Evolutionary conservation across 2,888 invertebrate genomes (phyloP), one percentile per base, ranked within the genome.

Genomic region (Chymomyza procnemis): DNA sequence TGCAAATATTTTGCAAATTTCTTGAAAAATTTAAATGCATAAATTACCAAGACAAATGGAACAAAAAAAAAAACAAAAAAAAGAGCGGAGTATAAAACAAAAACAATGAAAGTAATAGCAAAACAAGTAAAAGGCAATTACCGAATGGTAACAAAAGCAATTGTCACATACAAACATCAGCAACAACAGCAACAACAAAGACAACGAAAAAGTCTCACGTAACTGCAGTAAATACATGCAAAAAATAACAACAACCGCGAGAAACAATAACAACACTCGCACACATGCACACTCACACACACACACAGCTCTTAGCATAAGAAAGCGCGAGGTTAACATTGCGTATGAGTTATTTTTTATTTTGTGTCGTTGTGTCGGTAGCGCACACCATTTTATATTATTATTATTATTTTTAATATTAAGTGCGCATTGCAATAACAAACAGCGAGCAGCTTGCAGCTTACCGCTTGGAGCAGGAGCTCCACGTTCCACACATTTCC

Each of bases 301-400:
- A 1, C 34, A 12, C 12, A 41, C 34, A n/a, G n/a, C n/a, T n/a
- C n/a, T 12, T 12, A 50, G 21, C 48, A 61, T 59, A 68, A 68
- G 68, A 64, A 70, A 73, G 65, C 61, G 74, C 80, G 83, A 75
- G 81, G 86, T 77, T 80, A 80, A 79, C 81, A 69, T 77, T 76
- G 81, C 81, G 81, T 82, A 82, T 82, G 86, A 86, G 81, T 82
- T 84, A 85, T 86, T 80, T 86, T 61, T 72, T 19, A 4, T 22
- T 5, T 52, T 50, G n/a, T n/a, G n/a, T 9, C 18, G 52, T 54
- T 18, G 54, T 14, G 12, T 16, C 16, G 48, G 54, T 14, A 21
- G 48, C 16, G 48, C 12, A 12, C 12, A 41, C 12, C 34, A 12
- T 41, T 41, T 41, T 41, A 12, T 12, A 41, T 41, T 41, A 41